Evolutionary conservation across 2,797 vertebrate species (phyloP), one percentile per base, ranked within the genome.

Genomic region (Florisuga fusca): DNA sequence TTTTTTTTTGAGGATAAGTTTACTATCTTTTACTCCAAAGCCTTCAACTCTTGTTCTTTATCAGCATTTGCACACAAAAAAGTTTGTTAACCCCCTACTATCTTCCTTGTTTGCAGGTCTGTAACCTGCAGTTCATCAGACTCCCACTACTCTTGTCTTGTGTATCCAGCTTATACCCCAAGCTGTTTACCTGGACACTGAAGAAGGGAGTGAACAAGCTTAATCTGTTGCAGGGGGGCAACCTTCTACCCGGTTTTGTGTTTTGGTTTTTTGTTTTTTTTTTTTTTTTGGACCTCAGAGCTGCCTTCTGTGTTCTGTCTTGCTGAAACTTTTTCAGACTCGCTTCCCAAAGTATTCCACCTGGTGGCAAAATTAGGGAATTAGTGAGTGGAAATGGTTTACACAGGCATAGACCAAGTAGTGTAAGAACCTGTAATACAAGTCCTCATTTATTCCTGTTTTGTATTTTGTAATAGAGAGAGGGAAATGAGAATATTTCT

Each of bases 281-380:
- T 38, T 41, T 19, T 64, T 25, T 73, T 73, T 48, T 1, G 2
- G 15, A 21, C 5, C 7, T 58, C 51, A 31, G 22, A 18, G 66
- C 27, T 90, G 7, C 8, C 13, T 75, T 77, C 25, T 18, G 5
- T 46, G 8, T 63, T 78, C 43, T 81, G 8, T 45, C 43, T 73
- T 82, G 58, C 2, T 1, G 29, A 74, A 33, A 50, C 16, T 67
- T 69, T 84, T 83, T 26, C 13, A 36, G 61, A 25, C 31, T 50
- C 15, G 79, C 22, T 90, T 92, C 62, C 85, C 53, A 15, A 66
- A 91, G 84, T 95, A 86, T 95, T 95, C 87, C 93, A 94, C 82
- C 92, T 95, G 89, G 73, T 95, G 95, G 94, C 62, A 94, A 93
- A 91, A 69, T 85, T 69, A 73, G 76, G 79, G 72, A 94, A 85